Conservation (phyloP, 2,888 invertebrate genomes). For the Amphipyra tragopoginis region DNA sequence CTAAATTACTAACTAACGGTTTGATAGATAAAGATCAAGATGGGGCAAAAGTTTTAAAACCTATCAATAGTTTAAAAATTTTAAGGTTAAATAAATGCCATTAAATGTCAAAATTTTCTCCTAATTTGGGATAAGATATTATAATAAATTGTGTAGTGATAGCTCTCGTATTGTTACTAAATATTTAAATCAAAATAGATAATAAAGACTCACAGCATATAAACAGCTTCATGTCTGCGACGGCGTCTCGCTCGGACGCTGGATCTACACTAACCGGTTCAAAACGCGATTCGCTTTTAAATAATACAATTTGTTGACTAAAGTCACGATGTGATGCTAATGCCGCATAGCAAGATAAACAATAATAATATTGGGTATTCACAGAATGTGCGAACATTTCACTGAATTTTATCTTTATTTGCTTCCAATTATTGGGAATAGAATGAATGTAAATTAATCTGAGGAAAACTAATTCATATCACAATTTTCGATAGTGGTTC, state of each 20-base stretch:
- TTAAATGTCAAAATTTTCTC: too few relatives aligned
- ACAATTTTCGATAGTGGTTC: background rate
- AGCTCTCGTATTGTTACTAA: background rate
- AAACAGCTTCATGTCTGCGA: conserved; percentile 64
- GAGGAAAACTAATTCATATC: background rate
- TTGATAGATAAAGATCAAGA: too few relatives aligned
- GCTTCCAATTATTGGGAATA: background rate
- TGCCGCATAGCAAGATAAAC: conserved; percentile 23
- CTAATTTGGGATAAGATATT: too few relatives aligned
- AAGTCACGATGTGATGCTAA: conserved; percentile 28
- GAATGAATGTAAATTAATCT: too few relatives aligned
- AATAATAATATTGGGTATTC: conserved; percentile 43
- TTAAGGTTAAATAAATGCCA: too few relatives aligned
- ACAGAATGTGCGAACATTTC: conserved; percentile 23
- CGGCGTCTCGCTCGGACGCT: conserved; percentile 55
- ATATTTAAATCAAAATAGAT: conserved; percentile 20
- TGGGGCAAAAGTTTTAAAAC: too few relatives aligned
- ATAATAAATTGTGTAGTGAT: background rate
- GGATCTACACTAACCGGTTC: conserved; percentile 68
- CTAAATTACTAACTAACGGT: too few relatives aligned
- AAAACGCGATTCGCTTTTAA: conserved; percentile 56
- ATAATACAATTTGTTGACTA: conserved; percentile 47
- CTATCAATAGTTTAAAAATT: too few relatives aligned
- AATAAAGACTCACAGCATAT: conserved; percentile 64
- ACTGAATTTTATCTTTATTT: conserved; percentile 16